A percentile compares a stretch with the other conserved stretches of the same genome.
Conservation (phyloP, 2,888 invertebrate species). For the Drepanosiphum platanoidis region DNA sequence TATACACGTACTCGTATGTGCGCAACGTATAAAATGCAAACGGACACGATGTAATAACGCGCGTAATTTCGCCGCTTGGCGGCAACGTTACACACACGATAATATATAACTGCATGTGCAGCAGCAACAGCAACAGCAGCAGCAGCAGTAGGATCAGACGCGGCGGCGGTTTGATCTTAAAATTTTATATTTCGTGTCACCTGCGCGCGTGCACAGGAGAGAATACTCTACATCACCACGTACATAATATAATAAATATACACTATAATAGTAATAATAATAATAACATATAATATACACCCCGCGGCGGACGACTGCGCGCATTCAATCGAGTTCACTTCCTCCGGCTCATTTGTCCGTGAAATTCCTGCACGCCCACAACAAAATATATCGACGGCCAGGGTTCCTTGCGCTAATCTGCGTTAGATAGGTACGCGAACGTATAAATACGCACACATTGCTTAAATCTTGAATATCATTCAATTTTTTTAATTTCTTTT, state of each 20-base stretch:
- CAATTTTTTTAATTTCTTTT: too few relatives aligned
- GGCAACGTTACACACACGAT: background rate
- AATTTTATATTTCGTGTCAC: conserved; percentile 25
- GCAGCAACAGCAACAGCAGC: too few relatives aligned
- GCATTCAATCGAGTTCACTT: conserved; percentile 56
- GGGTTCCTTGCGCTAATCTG: conserved; percentile 28
- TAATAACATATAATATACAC: conserved; percentile 5
- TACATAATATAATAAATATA: too few relatives aligned
- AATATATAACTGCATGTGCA: background rate
- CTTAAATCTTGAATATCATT: too few relatives aligned
- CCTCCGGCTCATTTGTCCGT: conserved; percentile 57
- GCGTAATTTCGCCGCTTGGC: conserved; percentile 1
- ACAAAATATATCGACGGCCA: conserved; percentile 25
- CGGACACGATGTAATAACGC: background rate
- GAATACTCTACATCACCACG: background rate
- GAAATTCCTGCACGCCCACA: conserved; percentile 60
- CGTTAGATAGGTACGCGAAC: too few relatives aligned
- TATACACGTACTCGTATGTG: too few relatives aligned
- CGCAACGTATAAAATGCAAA: background rate
- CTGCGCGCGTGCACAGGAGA: conserved; percentile 3
- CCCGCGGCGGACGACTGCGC: conserved; percentile 58
- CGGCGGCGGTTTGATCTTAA: conserved; percentile 21
- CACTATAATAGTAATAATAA: background rate
- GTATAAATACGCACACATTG: background rate
- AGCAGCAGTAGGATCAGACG: too few relatives aligned